Percentiles rank a stretch among this genome's conserved stretches.
These are phyloP conservation scores for Psittacus erithacus DNA, from an alignment of 2,113 vertebrate genomes.

Conservation along the genomic window DNA sequence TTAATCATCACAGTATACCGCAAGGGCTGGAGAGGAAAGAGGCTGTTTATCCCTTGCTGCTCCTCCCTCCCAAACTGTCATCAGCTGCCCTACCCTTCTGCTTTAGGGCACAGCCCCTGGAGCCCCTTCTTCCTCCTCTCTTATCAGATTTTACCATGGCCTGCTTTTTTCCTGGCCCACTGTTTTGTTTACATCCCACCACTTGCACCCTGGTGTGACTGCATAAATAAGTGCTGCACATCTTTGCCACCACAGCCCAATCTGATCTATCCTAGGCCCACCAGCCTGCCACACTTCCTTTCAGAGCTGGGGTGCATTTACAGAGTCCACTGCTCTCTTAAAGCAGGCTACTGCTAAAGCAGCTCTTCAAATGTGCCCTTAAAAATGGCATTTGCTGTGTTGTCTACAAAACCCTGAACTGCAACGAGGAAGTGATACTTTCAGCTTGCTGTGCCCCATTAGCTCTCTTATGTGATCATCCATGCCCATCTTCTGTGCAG, in stretches of 20 bases:
- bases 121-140: not conserved
- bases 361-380: not conserved
- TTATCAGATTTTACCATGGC: not conserved
- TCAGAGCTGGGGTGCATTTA: not conserved
- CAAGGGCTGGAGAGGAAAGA: not conserved
- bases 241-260: not conserved
- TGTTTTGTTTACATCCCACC: not conserved
- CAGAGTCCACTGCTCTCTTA: not conserved
- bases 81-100: not conserved
- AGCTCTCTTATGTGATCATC: not conserved
- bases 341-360: not conserved
- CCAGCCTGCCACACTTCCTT: accelerated
- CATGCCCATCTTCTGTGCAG: not conserved
- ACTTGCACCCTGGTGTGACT: not conserved
- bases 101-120: not conserved
- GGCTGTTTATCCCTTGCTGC: not conserved
- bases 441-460: not conserved
- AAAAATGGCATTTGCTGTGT: not conserved
- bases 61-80: conserved; percentile 1
- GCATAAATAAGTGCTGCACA: not conserved
- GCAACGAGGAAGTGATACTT: not conserved
- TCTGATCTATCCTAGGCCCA: not conserved
- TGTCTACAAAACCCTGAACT: not conserved
- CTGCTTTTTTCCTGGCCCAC: not conserved
- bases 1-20: not conserved